Percentiles rank a stretch among this genome's conserved stretches.
These are phyloP conservation scores for Brachyhypopomus gauderio DNA, from an alignment of 2,113 vertebrate genomes.

Conservation along the genomic window DNA sequence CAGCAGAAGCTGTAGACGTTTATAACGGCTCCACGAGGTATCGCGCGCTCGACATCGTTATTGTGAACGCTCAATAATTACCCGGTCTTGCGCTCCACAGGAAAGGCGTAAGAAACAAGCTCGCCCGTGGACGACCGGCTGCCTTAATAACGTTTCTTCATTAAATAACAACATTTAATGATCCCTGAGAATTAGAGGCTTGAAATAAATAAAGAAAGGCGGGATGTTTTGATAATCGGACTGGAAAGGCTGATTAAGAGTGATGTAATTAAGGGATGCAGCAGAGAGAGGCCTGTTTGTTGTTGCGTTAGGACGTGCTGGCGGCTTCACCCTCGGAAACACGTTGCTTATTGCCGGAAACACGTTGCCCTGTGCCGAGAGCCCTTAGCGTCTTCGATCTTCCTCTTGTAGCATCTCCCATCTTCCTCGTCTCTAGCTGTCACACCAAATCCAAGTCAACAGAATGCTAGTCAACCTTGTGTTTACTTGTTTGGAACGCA, in stretches of 20 bases:
- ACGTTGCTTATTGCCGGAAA: no score
- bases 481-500: no score
- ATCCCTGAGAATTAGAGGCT: constrained; percentile 3
- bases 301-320: background rate
- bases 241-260: background rate
- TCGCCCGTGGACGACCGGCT: background rate
- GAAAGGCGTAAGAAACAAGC: background rate
- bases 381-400: no score
- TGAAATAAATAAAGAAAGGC: background rate
- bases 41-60: background rate
- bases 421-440: no score
- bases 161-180: constrained; percentile 15
- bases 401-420: no score
- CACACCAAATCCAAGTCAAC: no score
- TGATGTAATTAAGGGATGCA: background rate
- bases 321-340: background rate
- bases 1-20: background rate
- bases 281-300: background rate
- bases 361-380: no score
- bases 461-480: no score
- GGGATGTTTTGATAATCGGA: constrained; percentile 9
- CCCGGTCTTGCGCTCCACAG: constrained; percentile 10
- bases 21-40: background rate
- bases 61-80: constrained; percentile 11
- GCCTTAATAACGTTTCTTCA: constrained; percentile 1